Evolutionary conservation across 2,113 vertebrate genomes (phyloP).

Genomic region (Planiliza haematocheilus): DNA sequence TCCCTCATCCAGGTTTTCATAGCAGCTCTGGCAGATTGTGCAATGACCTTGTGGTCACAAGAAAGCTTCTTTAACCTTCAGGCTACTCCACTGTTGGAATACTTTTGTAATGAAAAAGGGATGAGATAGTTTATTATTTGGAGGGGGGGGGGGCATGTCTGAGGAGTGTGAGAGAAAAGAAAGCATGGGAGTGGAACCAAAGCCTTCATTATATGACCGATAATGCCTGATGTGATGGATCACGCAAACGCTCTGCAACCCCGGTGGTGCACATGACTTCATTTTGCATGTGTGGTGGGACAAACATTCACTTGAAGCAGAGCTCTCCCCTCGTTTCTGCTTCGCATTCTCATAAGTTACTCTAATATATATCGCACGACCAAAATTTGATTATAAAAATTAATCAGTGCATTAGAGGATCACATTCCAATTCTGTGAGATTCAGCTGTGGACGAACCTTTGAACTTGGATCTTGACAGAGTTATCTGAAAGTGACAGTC

Average conservation of each 20-base stretch:
- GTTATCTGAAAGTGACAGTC: constrained; percentile 46
- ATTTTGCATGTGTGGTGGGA: constrained; percentile 61
- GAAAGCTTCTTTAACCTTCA: constrained; percentile 62
- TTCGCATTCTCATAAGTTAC: constrained; percentile 27
- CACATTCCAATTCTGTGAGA: constrained; percentile 56
- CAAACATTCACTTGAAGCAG: constrained; percentile 38
- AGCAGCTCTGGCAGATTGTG: constrained; percentile 39
- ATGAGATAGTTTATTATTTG: constrained; percentile 69
- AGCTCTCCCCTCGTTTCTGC: constrained; percentile 20
- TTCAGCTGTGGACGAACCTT: constrained; percentile 26
- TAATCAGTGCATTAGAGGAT: constrained; percentile 40
- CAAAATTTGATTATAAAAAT: constrained; percentile 56
- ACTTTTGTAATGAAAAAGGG: constrained; percentile 69
- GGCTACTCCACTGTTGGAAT: constrained; percentile 46
- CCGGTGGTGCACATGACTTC: constrained; percentile 66
- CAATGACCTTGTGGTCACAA: constrained; percentile 44
- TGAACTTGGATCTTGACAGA: constrained; percentile 46
- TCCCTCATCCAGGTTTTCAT: constrained; percentile 32
- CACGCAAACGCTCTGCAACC: constrained; percentile 52
- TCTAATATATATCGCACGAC: constrained; percentile 46
- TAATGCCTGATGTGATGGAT: constrained; percentile 69
- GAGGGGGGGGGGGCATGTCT: constrained; percentile 9
- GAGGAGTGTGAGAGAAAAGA: constrained; percentile 52
- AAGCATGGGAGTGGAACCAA: constrained; percentile 66
- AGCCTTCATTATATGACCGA: constrained; percentile 69